A percentile compares a stretch with the other conserved stretches of the same genome.
phyloP scores from a whole-genome alignment of 2,888 invertebrate species.

The Lissonota sp. region DNA sequence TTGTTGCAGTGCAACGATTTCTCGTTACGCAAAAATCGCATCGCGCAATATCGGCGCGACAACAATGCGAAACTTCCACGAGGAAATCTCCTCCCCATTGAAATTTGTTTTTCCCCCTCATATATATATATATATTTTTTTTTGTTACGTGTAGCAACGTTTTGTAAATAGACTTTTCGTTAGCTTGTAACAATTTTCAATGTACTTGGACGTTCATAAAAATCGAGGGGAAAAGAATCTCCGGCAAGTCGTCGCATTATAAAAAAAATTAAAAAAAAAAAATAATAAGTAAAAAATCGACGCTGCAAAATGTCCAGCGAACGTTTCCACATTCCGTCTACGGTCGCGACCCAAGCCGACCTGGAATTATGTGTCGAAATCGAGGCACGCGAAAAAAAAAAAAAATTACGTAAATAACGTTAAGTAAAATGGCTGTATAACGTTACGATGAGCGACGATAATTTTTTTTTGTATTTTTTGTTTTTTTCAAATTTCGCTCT shows the following conservation, averaged over 20 bases:
- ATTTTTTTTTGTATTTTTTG: constrained; percentile 22
- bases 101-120: too few relatives aligned
- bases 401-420: constrained; percentile 35
- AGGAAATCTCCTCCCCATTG: constrained; percentile 18
- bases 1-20: constrained; percentile 56
- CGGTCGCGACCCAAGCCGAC: neutral
- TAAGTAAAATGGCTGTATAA: constrained; percentile 43
- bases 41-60: constrained; percentile 9
- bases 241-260: constrained; percentile 35
- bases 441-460: neutral
- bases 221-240: neutral
- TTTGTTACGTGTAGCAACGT: constrained; percentile 44
- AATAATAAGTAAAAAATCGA: constrained; percentile 6
- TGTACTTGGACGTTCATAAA: constrained; percentile 10
- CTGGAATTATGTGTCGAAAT: constrained; percentile 9
- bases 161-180: constrained; percentile 55
- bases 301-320: constrained; percentile 17
- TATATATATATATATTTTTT: constrained; percentile 19
- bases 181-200: constrained; percentile 23
- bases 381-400: constrained; percentile 4
- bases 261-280: neutral
- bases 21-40: constrained; percentile 21
- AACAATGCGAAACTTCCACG: constrained; percentile 6
- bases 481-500: neutral
- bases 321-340: neutral